Base-by-base conservation (phyloP, 2,113 vertebrate genomes). In the Ancistrus triradiatus region DNA sequence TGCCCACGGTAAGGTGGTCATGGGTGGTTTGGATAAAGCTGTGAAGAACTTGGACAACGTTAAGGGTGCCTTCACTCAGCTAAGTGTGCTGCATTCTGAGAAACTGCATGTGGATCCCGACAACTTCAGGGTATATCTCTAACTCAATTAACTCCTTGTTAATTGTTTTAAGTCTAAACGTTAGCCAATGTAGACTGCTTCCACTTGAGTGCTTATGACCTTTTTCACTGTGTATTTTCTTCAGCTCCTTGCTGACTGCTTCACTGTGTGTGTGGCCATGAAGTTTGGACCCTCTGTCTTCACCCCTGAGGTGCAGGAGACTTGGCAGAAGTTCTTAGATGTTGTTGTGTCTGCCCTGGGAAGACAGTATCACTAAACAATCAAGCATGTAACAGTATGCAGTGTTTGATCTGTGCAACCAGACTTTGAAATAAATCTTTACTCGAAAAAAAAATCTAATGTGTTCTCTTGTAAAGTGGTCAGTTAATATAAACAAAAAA, bases 21-120 rank as follows among this genome's bases (percentile, higher is more conserved):
- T 77, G 21, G 27, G 43, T 3, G 76, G 70, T 10, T 19, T 82
- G 47, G 66, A 25, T 11, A 66, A 53, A 37, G 76, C 66, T n/a
- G 42, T 76, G 4, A 58, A 49, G 67, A 68, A 77, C 61, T 35
- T 82, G 51, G 76, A 82, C 19, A 35, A 75, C 66, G 14, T 82
- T 51, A 66, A 51, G 15, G 43, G 1, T 1, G 56, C 35, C 35
- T 59, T 69, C 27, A 11, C 40, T 4, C 3, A 28, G 1, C 76
- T 82, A 25, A 80, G 80, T 57, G 46, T 59, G 7, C 68, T 78
- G 56, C 80, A 82, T 66, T 79, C 78, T 17, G 69, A 75, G 19
- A 74, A 58, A 60, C 66, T 80, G 17, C 74, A 71, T 13, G 48
- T 82, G 48, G 80, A 80, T 58, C 78, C 80, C 4, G 69, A 70